These are phyloP conservation scores for Melanotaenia pygmaea DNA, from an alignment of 2,797 vertebrate species.

Conservation along the genomic window DNA sequence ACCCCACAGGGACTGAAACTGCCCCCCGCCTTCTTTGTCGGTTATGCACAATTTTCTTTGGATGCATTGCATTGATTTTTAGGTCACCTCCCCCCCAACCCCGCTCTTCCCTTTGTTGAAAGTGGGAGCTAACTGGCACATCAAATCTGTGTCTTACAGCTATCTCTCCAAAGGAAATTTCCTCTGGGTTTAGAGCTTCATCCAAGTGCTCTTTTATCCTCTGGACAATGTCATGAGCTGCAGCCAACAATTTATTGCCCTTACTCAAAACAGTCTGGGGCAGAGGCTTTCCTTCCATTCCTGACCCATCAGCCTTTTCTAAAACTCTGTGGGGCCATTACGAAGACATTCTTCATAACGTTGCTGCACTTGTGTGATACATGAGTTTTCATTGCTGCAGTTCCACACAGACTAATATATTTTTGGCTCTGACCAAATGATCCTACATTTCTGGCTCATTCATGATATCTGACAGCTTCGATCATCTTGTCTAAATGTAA, in stretches of 20 bases:
- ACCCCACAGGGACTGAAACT: no score
- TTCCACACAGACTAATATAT: background rate
- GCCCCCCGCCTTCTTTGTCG: no score
- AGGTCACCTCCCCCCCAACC: no score
- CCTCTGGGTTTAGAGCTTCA: constrained; percentile 1
- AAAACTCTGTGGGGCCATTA: background rate
- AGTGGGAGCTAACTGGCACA: background rate
- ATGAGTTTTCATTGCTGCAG: constrained; percentile 3
- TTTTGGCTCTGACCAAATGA: background rate
- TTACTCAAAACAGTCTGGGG: constrained; percentile 4
- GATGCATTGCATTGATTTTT: background rate
- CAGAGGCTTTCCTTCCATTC: constrained; percentile 2
- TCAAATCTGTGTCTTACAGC: constrained; percentile 6
- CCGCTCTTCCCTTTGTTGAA: no score
- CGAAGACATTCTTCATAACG: background rate
- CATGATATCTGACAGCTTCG: background rate
- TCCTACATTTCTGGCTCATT: background rate
- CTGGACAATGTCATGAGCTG: constrained; percentile 6
- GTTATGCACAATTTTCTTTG: background rate
- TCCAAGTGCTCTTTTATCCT: constrained; percentile 18
- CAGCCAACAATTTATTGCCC: constrained; percentile 10
- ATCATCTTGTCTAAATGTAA: background rate
- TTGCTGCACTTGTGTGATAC: background rate
- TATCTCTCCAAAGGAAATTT: constrained; percentile 13
- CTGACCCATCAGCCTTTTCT: constrained; percentile 21